Evolutionary conservation across 2,797 vertebrate species (phyloP), one percentile per base, ranked within the genome.

Genomic region (Psittacula derbiana): DNA sequence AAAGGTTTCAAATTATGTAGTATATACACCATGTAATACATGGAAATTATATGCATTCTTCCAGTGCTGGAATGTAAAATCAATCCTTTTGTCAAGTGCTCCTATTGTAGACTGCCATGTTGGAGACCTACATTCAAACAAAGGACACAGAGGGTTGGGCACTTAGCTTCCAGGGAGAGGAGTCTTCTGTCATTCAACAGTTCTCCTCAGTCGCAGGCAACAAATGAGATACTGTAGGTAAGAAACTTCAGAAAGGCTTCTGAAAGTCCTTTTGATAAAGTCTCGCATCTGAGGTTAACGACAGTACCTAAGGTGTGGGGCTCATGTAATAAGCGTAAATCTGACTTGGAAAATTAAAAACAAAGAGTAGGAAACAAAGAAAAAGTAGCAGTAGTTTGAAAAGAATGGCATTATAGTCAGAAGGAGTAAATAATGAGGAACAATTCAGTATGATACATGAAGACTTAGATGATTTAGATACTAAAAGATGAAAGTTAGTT

Each of bases 401-500:
- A 88, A 76, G 96, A 88, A 95, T 97, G 97, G 78, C 95, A 92
- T 95, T 92, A 53, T 74, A 70, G 73, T 95, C 74, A 97, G 84
- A 70, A 95, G 82, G 47, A 96, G 94, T 95, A 97, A 97, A 97
- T 97, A 97, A 98, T 93, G 92, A 96, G 96, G 93, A 98, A 94
- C 94, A 96, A 94, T 89, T 76, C 11, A 16, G 79, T 70, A 80
- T 92, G 93, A 95, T 94, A 82, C 86, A 65, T 23, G 66, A 95
- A 87, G 80, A 91, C 67, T 95, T 88, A 74, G 97, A 94, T 97
- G 73, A 97, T 92, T 97, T 97, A 97, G 96, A 96, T 95, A 78
- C 79, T 96, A 82, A 93, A 97, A 97, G 96, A 98, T 98, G 96
- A 98, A 98, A 98, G 97, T 71, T 91, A 94, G 80, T 97, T 98